phyloP scores from a whole-genome alignment of 1,140 invertebrate genomes.

The Caenorhabditis brenneri region DNA sequence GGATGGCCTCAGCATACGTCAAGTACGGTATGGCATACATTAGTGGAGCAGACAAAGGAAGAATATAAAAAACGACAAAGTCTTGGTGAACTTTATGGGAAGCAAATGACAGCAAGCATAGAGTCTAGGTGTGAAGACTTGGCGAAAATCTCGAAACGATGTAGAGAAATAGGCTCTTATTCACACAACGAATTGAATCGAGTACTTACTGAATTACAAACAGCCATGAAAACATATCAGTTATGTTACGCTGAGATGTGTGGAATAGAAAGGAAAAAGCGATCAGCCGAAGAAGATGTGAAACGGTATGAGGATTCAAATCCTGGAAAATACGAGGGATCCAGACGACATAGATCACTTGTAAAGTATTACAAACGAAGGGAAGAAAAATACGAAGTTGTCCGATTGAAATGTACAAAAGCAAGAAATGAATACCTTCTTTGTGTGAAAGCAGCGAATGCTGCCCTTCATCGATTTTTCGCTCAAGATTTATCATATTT shows the following conservation, averaged over 20 bases:
- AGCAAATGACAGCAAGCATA: conserved; percentile 82
- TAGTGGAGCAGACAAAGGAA: conserved; percentile 84
- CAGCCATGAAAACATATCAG: conserved; percentile 84
- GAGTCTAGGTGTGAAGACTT: conserved; percentile 73
- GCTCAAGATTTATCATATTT: conserved; percentile 93
- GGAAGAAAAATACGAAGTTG: conserved; percentile 86
- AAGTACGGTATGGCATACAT: conserved; percentile 87
- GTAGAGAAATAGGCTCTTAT: conserved; percentile 86
- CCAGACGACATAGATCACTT: conserved; percentile 72
- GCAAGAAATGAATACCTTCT: conserved; percentile 92
- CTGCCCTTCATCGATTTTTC: conserved; percentile 88
- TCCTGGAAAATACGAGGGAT: conserved; percentile 77
- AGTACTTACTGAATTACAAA: conserved; percentile 88
- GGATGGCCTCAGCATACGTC: conserved; percentile 89
- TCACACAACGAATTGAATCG: conserved; percentile 92
- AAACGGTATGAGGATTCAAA: conserved; percentile 78
- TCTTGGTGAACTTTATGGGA: conserved; percentile 85
- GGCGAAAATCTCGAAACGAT: conserved; percentile 75
- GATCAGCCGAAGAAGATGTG: conserved; percentile 82
- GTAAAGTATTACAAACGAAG: conserved; percentile 74
- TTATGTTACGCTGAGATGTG: conserved; percentile 85
- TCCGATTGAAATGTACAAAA: conserved; percentile 87
- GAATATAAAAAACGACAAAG: conserved; percentile 76
- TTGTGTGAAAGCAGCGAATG: conserved; percentile 90
- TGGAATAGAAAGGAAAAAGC: conserved; percentile 84